Conservation (phyloP, 2,797 vertebrate genomes). For the Cuculus canorus region DNA sequence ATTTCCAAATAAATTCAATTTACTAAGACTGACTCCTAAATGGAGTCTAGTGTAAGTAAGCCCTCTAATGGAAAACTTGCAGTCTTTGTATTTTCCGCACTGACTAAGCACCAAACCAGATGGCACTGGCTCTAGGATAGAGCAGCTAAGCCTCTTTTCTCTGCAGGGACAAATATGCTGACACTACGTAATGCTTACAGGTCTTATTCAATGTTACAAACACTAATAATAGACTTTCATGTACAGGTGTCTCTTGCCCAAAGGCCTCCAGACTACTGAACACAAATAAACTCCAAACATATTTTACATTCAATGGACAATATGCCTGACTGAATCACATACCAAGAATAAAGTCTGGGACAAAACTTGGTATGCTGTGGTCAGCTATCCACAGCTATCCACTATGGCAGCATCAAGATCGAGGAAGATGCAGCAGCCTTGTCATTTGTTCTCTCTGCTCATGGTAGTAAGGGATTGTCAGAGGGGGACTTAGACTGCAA, state of each 20-base stretch:
- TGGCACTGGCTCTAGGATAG: constrained; percentile 49
- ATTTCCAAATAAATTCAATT: constrained; percentile 65
- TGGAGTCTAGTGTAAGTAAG: constrained; percentile 34
- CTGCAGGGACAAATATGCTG: constrained; percentile 51
- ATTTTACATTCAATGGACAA: constrained; percentile 33
- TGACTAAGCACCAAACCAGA: constrained; percentile 64
- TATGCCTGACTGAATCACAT: background rate
- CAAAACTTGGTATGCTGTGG: background rate
- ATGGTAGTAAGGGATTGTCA: background rate
- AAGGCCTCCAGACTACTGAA: constrained; percentile 25
- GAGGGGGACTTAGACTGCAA: background rate
- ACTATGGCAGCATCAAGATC: background rate
- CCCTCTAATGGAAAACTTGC: constrained; percentile 56
- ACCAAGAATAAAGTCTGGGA: background rate
- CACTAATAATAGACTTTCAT: constrained; percentile 63
- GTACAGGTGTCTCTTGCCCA: constrained; percentile 28
- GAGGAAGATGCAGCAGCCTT: background rate
- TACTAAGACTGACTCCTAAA: constrained; percentile 42
- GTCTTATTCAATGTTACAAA: constrained; percentile 52
- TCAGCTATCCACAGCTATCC: background rate
- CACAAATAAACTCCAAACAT: constrained; percentile 22
- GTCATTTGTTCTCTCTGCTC: background rate
- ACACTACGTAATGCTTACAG: constrained; percentile 46
- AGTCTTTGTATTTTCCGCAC: constrained; percentile 13
- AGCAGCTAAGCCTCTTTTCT: constrained; percentile 21